Evolutionary conservation across 2,888 invertebrate species (phyloP), one percentile per base, ranked within the genome.

Genomic region (Chydorus sphaericus): DNA sequence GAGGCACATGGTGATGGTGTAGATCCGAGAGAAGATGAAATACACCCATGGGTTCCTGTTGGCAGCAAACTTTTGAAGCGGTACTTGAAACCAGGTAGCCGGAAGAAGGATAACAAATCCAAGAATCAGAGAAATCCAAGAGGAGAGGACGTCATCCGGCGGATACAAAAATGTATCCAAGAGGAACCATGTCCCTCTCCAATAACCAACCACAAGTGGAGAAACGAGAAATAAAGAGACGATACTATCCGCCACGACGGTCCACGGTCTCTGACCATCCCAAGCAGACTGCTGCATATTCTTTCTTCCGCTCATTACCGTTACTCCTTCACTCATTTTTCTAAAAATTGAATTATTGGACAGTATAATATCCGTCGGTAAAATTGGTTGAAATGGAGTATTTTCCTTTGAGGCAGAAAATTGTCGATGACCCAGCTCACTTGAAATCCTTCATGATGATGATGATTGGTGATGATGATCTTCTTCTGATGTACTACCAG

Each of bases 171-270:
- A 80, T 54, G 79, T 67, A 66, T 81, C 83, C 75, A 85, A 80
- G 53, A 89, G 75, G 30, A 65, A 66, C 88, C 89, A 90, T 49
- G 85, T 83, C 61, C 87, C 85, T 60, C 89, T 77, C 90, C 90
- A 89, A 70, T 87, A 88, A 60, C 82, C 79, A 57, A 90, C 85
- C 51, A 89, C 86, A 56, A 82, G 79, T 11, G 89, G 88, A 2
- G 85, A 83, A 18, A 87, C 80, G 33, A 89, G 74, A 11, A 78
- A 66, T 61, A 82, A 78, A 54, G 87, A 82, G 68, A 89, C 76
- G 20, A 82, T 66, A 33, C 77, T 76, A 69, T 89, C 89, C 60
- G 20, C 48, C 23, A 54, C 23, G n/a, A 23, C 48, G 2, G 36
- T 16, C 7, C 23, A 18, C 33, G 52, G n/a, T n/a, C n/a, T n/a